phyloP scores from a whole-genome alignment of 2,113 vertebrate genomes.

The Rana temporaria region DNA sequence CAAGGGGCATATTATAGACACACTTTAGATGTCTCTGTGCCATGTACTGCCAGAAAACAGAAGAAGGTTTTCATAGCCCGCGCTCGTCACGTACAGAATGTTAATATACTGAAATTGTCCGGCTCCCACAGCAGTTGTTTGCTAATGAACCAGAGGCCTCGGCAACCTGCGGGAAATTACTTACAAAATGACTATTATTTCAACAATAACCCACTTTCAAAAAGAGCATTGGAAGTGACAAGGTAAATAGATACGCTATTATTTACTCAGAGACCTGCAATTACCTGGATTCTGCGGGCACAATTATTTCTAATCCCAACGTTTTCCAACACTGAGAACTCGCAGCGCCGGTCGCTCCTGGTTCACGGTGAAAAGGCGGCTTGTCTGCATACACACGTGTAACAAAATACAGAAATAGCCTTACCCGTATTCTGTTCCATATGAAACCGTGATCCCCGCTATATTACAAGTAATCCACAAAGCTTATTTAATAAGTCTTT shows the following conservation, averaged over 20 bases:
- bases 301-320: slow-evolving; percentile 21
- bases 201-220: neutral
- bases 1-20: too few species aligned
- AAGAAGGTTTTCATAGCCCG: too few species aligned
- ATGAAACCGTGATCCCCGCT: neutral
- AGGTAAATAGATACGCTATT: neutral
- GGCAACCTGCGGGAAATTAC: neutral
- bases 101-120: neutral
- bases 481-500: too few species aligned
- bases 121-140: neutral
- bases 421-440: neutral
- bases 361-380: slow-evolving; percentile 2
- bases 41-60: too few species aligned
- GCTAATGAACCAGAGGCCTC: slow-evolving; percentile 6
- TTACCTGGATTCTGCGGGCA: neutral
- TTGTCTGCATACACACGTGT: neutral
- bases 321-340: neutral
- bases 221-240: slow-evolving; percentile 17
- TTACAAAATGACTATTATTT: slow-evolving; percentile 30
- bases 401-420: neutral
- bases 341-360: neutral
- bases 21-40: too few species aligned
- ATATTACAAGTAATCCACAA: neutral
- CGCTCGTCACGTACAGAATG: too few species aligned
- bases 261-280: slow-evolving; percentile 21